Percentiles rank a stretch among this genome's conserved stretches.
These are phyloP conservation scores for Tipula lateralis DNA, from an alignment of 2,888 invertebrate species.

Conservation along the genomic window DNA sequence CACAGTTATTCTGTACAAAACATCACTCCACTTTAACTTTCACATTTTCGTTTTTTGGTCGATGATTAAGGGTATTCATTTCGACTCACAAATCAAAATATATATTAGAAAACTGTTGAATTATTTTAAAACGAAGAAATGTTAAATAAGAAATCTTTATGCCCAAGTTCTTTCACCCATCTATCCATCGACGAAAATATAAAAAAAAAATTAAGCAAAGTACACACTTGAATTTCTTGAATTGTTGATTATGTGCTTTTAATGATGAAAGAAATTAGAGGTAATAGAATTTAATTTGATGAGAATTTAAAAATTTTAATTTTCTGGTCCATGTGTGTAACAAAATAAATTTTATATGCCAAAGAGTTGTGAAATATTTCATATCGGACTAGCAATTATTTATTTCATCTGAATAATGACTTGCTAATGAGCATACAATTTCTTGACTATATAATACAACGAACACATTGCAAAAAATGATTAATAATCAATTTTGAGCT, in stretches of 20 bases:
- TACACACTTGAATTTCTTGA: not conserved
- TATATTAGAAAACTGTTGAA: not conserved
- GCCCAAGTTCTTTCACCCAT: not conserved
- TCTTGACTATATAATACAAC: not conserved
- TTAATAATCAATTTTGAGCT: not conserved
- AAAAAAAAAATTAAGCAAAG: not conserved
- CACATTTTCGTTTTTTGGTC: not conserved
- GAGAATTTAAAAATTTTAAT: not conserved
- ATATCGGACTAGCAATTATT: not conserved
- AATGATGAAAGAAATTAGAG: not conserved
- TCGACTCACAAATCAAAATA: not conserved
- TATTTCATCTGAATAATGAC: not conserved
- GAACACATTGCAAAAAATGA: too few relatives aligned
- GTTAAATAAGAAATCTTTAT: not conserved
- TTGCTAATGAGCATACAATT: not conserved
- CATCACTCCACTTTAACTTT: not conserved
- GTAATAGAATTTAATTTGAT: not conserved
- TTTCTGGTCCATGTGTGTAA: not conserved
- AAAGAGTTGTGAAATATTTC: not conserved
- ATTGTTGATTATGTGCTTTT: not conserved
- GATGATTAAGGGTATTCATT: not conserved
- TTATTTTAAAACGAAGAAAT: not conserved
- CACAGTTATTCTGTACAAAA: not conserved
- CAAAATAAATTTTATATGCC: not conserved
- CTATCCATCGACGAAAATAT: not conserved